Percentiles rank a stretch among this genome's conserved stretches.
Conservation (phyloP, 2,888 invertebrate genomes). For the Dichetophora obliterata region DNA sequence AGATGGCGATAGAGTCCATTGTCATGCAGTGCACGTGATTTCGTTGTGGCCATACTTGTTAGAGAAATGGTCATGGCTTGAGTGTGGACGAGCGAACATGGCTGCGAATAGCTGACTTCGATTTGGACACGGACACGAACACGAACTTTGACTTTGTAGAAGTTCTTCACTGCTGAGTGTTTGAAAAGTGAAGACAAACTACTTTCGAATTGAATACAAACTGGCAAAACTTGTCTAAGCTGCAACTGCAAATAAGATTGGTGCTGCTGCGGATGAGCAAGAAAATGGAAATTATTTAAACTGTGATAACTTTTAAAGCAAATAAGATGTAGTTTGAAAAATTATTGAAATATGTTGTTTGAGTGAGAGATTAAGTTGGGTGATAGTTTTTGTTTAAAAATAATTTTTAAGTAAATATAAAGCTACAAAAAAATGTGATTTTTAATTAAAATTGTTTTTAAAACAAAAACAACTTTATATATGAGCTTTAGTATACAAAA, state of each 20-base stretch:
- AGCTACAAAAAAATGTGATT: no score
- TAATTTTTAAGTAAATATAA: no score
- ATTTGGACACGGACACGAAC: not conserved
- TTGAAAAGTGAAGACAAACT: not conserved
- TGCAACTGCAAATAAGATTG: not conserved
- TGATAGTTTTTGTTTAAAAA: no score
- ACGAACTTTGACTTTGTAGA: not conserved
- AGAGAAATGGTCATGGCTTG: conserved; percentile 1
- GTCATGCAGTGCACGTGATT: conserved; percentile 23
- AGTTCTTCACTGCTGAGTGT: not conserved
- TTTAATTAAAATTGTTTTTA: no score
- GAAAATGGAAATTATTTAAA: no score
- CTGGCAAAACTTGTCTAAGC: not conserved
- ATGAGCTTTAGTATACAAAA: no score
- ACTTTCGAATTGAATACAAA: not conserved
- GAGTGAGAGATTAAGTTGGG: no score
- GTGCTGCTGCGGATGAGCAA: no score
- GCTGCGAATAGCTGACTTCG: not conserved
- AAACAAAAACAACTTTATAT: no score
- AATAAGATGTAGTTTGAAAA: no score
- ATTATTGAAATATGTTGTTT: no score
- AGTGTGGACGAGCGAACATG: not conserved
- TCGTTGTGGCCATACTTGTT: conserved; percentile 22
- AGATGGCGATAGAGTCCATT: not conserved
- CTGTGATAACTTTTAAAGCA: no score